Evolutionary conservation across 2,797 vertebrate genomes (phyloP), one percentile per base, ranked within the genome.

Genomic region (Sus cebifrons): DNA sequence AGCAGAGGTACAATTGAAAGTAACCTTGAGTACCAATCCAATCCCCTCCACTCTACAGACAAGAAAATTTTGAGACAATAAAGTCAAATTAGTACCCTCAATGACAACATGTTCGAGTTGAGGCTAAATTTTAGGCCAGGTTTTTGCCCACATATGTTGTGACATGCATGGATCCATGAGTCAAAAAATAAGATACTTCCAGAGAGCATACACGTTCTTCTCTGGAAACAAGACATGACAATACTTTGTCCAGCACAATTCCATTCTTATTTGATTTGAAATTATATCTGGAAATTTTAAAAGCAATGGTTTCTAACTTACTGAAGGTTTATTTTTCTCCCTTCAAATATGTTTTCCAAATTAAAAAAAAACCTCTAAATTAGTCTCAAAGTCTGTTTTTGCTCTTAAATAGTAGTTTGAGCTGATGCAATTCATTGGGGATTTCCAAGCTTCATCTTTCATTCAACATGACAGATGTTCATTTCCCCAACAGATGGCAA

Each of bases 271-370:
- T 98, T 95, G 65, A 97, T 93, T 29, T 94, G 86, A 89, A 94
- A 89, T 86, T 96, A 96, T 81, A 95, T 13, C 12, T 92, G 27
- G 79, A 95, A 73, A 97, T 97, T 89, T 92, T 96, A 83, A 97
- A 93, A 98, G 96, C 13, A 89, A 96, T 89, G 40, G 88, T 97
- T 97, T 83, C 49, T 74, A 87, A 94, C 88, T 94, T 73, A 96
- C 77, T 65, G 91, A 78, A 71, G 40, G 5, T 27, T 95, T 87
- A 71, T 89, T 89, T 93, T 96, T 44, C 74, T n/a, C 89, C 65
- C 49, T 94, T 94, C 91, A 96, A 97, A 96, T 81, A 95, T 92
- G 68, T 97, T 95, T 98, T 95, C n/a, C 70, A 89, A 93, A 60
- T 82, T 77, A 49, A 70, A 82, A 96, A 85, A 82, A 95, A 74